A percentile compares a stretch with the other conserved stretches of the same genome.
phyloP scores from a whole-genome alignment of 2,888 invertebrate species.

The Thera obeliscata region DNA sequence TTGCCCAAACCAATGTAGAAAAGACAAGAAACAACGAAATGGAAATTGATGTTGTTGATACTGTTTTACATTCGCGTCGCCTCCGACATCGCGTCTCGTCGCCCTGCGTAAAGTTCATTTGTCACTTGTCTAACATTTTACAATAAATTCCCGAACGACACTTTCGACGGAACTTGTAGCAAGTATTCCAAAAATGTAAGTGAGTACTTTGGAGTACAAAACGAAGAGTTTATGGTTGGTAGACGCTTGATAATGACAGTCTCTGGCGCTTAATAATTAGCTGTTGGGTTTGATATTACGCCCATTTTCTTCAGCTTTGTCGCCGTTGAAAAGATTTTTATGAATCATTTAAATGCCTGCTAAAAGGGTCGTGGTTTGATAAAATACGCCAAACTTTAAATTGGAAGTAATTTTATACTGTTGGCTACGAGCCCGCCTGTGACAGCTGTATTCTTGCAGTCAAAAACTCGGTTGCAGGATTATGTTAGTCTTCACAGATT shows the following conservation, averaged over 20 bases:
- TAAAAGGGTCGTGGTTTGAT: conserved; percentile 23
- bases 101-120: conserved; percentile 72
- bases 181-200: conserved; percentile 54
- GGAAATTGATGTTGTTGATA: conserved; percentile 56
- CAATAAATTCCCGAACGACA: conserved; percentile 62
- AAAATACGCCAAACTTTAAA: conserved; percentile 27
- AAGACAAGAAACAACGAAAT: conserved; percentile 53
- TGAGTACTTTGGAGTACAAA: conserved; percentile 47
- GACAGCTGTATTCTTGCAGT: background rate
- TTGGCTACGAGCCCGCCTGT: background rate
- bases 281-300: conserved; percentile 46
- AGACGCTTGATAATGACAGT: conserved; percentile 46
- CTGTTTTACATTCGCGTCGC: conserved; percentile 70
- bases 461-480: background rate
- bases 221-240: conserved; percentile 45
- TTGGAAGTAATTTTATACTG: conserved; percentile 10
- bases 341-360: conserved; percentile 29
- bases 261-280: conserved; percentile 49
- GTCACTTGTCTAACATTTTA: conserved; percentile 63
- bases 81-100: conserved; percentile 63
- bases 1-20: conserved; percentile 42
- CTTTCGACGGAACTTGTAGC: conserved; percentile 51
- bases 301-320: conserved; percentile 44
- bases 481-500: no score
- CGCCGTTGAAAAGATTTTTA: conserved; percentile 33